Evolutionary conservation across 2,888 invertebrate species (phyloP).

Genomic region (Xestia ashworthii): DNA sequence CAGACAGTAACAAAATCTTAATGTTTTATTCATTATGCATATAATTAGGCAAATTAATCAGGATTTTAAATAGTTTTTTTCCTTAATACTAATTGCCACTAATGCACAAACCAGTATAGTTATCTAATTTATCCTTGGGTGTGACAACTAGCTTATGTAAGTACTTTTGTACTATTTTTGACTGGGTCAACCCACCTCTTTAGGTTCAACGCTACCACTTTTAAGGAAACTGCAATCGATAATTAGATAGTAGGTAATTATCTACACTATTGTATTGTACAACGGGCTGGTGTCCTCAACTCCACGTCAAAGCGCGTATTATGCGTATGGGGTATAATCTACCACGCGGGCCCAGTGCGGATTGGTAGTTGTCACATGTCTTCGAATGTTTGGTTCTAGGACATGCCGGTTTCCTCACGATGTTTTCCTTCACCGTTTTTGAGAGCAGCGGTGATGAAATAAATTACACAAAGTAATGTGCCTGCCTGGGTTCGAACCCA

Average conservation of each 20-base stretch:
- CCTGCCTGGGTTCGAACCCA: too few relatives aligned
- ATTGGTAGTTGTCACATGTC: too few relatives aligned
- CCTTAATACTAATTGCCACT: not conserved
- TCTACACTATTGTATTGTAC: too few relatives aligned
- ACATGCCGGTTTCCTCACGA: too few relatives aligned
- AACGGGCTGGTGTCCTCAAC: too few relatives aligned
- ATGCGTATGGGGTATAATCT: too few relatives aligned
- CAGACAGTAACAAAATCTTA: not conserved
- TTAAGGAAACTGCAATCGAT: not conserved
- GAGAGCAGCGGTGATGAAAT: too few relatives aligned
- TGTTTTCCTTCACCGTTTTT: too few relatives aligned
- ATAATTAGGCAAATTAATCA: not conserved
- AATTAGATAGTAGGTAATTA: not conserved
- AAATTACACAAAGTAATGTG: too few relatives aligned
- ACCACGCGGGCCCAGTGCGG: too few relatives aligned
- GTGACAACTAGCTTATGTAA: not conserved
- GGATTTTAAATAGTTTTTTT: slow-evolving; percentile 7
- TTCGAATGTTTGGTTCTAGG: too few relatives aligned
- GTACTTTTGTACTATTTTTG: not conserved
- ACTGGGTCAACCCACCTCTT: not conserved
- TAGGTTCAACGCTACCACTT: not conserved
- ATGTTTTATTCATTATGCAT: not conserved
- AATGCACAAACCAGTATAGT: not conserved
- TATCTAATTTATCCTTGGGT: not conserved
- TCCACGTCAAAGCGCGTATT: too few relatives aligned